A percentile compares a stretch with the other conserved stretches of the same genome.
Evolutionary conservation across 2,888 invertebrate genomes (phyloP).

Genomic region (Drosophila paracracens): DNA sequence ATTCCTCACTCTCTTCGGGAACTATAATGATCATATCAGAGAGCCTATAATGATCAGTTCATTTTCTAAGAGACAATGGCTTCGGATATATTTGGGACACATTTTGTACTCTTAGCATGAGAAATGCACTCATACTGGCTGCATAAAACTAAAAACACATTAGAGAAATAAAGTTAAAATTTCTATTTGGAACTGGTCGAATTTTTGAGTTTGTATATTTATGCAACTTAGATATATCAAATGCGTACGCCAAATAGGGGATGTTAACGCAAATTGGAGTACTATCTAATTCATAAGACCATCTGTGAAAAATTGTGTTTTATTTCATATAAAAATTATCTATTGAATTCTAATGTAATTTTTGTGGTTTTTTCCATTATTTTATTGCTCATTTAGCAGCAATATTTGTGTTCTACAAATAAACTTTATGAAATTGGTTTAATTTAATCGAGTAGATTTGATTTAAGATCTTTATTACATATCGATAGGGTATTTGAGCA

Average conservation of each 20-base stretch:
- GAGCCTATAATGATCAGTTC: not conserved
- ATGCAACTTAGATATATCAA: not conserved
- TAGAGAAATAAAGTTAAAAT: not conserved
- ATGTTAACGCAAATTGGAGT: not conserved
- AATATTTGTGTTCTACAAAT: not conserved
- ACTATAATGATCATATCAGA: not conserved
- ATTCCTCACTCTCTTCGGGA: not conserved
- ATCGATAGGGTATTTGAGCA: slow-evolving; percentile 9
- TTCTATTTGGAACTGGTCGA: not conserved
- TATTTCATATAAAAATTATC: not conserved
- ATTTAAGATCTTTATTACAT: not conserved
- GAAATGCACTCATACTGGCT: not conserved
- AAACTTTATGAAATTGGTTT: not conserved
- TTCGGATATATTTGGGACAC: not conserved
- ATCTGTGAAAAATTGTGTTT: not conserved
- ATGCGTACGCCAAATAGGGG: not conserved
- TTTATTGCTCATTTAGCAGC: not conserved
- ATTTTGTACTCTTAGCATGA: not conserved
- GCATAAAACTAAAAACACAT: not conserved
- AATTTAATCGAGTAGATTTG: not conserved
- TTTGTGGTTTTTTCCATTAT: not conserved
- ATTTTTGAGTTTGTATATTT: not conserved
- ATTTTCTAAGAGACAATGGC: not conserved
- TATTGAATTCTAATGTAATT: not conserved
- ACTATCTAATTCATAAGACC: not conserved